Base-by-base conservation (phyloP, 1,140 invertebrate species). In the Gryon sp. region DNA sequence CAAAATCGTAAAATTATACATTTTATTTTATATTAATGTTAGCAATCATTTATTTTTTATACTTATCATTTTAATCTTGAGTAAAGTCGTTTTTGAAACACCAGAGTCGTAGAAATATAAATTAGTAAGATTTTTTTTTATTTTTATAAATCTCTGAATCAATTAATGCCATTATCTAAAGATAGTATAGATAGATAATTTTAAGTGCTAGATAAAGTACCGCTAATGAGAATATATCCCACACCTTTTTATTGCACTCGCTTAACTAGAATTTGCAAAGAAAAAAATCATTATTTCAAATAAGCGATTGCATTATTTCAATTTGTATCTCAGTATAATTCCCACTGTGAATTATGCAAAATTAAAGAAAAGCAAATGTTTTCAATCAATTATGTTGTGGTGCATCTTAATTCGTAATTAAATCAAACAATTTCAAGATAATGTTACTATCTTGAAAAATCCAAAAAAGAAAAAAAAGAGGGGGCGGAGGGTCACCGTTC, bases 401-500 rank as follows among this genome's bases (percentile, higher is more conserved):
- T 9, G 24, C 20, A 38, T 1, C 19, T 40, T 19, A 30, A 57
- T 52, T 69, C 52, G 60, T 70, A 76, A 76, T 76, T 76, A 59
- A 72, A 72, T 68, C 40, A 24, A 62, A 68, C 41, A 45, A 63
- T n/a, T n/a, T n/a, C n/a, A n/a, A n/a, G n/a, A n/a, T n/a, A 78
- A 78, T 62, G 60, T 60, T 65, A 66, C 60, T 7, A n/a, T 68
- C 62, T 77, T 60, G 65, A 57, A 62, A 45, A 78, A 63, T 62
- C 36, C 57, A 60, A 73, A 73, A 78, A 72, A 41, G n/a, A n/a
- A n/a, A n/a, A n/a, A n/a, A n/a, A n/a, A n/a, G n/a, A n/a, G n/a
- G n/a, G n/a, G n/a, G n/a, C n/a, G n/a, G n/a, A n/a, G n/a, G n/a
- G n/a, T n/a, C n/a, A n/a, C n/a, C n/a, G n/a, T 48, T 43, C 69